Evolutionary conservation across 2,113 vertebrate genomes (phyloP).

Genomic region (Centropristis striata): DNA sequence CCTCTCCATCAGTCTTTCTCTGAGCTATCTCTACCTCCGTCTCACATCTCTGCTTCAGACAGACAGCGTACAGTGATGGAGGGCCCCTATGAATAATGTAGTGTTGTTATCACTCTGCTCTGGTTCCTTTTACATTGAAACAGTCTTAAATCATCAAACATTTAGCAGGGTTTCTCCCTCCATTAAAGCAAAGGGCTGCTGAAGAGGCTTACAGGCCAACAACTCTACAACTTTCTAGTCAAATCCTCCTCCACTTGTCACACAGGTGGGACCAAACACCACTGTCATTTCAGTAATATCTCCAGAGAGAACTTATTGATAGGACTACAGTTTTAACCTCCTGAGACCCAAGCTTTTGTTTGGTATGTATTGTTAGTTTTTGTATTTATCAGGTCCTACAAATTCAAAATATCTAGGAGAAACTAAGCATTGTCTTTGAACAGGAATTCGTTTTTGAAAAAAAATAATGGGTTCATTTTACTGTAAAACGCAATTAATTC

Average conservation of each 20-base stretch:
- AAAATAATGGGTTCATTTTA: too few species aligned
- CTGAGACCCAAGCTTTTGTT: too few species aligned
- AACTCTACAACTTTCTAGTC: background rate
- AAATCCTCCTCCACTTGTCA: background rate
- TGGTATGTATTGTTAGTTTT: too few species aligned
- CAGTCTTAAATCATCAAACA: slow-evolving; percentile 78
- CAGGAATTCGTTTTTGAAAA: too few species aligned
- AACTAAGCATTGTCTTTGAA: too few species aligned
- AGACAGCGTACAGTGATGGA: slow-evolving; percentile 58
- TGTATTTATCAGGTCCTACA: too few species aligned
- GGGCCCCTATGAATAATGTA: slow-evolving; percentile 55
- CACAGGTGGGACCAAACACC: background rate
- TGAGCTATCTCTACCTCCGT: slow-evolving; percentile 16
- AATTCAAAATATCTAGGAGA: too few species aligned
- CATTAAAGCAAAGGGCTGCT: slow-evolving; percentile 58
- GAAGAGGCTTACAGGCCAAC: background rate
- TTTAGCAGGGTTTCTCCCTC: slow-evolving; percentile 70
- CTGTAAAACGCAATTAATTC: too few species aligned
- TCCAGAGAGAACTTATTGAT: background rate
- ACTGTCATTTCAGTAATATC: background rate
- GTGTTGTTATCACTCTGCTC: slow-evolving; percentile 52
- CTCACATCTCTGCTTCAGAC: slow-evolving; percentile 6
- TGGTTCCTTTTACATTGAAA: slow-evolving; percentile 79
- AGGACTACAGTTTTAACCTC: too few species aligned
- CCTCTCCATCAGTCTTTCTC: slow-evolving; percentile 8